Evolutionary conservation across 1,140 invertebrate genomes (phyloP).

Genomic region (Euglossa dilemma): DNA sequence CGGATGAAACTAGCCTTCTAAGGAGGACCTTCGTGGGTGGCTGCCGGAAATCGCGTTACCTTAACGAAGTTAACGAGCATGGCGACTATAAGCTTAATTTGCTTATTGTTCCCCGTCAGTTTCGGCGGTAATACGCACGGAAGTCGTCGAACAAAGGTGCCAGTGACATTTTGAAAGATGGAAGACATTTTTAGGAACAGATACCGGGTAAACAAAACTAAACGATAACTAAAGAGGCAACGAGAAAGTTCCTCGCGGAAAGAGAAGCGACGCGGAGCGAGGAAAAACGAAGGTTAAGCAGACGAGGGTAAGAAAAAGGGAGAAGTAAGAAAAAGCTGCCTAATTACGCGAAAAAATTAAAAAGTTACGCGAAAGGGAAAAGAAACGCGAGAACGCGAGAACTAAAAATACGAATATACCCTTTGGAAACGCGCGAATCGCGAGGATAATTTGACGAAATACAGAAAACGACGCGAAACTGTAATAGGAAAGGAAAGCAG

Average conservation of each 20-base stretch:
- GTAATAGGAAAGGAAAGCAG: too few species aligned
- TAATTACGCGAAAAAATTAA: too few species aligned
- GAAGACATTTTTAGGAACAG: background rate
- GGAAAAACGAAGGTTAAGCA: background rate
- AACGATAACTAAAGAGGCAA: too few species aligned
- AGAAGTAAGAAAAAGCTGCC: too few species aligned
- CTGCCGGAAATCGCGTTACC: conserved; percentile 20
- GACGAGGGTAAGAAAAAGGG: background rate
- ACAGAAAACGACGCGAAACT: too few species aligned
- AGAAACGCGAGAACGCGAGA: background rate
- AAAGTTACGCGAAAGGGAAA: too few species aligned
- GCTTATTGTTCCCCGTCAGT: background rate
- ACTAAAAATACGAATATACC: too few species aligned
- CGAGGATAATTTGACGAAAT: too few species aligned
- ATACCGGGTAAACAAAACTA: background rate
- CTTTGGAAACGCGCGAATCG: too few species aligned
- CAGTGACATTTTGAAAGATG: background rate
- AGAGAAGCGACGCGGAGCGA: background rate
- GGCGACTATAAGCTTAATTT: conserved; percentile 8
- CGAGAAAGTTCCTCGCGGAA: too few species aligned
- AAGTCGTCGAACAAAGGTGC: too few species aligned
- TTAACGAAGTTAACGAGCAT: conserved; percentile 21
- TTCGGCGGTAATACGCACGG: too few species aligned
- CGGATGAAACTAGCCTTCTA: conserved; percentile 28
- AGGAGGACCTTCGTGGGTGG: conserved; percentile 16